A percentile compares a stretch with the other conserved stretches of the same genome.
Conservation (phyloP, 1,140 invertebrate species). For the Radopholus similis region DNA sequence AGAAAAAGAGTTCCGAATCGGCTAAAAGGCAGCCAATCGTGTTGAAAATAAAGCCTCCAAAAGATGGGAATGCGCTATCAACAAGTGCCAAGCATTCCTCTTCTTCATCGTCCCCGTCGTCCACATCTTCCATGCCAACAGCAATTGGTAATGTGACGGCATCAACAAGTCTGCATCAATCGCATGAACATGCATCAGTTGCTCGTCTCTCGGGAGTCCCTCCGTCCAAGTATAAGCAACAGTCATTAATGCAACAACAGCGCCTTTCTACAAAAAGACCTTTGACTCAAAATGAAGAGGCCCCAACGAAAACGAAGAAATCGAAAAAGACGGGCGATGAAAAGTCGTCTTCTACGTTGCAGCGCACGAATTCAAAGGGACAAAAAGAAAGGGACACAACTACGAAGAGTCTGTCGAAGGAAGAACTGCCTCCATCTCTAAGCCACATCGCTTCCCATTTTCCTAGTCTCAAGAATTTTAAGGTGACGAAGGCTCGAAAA, state of each 20-base stretch:
- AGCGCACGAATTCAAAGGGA: not conserved
- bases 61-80: not conserved
- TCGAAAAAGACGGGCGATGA: not conserved
- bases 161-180: no score
- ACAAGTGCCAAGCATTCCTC: conserved; percentile 8
- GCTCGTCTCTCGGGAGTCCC: no score
- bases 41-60: conserved; percentile 8
- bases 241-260: no score
- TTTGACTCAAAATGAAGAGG: not conserved
- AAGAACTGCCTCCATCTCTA: no score
- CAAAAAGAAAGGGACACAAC: not conserved
- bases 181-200: no score
- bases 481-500: no score
- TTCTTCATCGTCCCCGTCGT: conserved; percentile 32
- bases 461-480: conserved; percentile 16
- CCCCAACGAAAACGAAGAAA: not conserved
- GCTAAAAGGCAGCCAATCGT: conserved; percentile 9
- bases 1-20: not conserved
- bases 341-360: not conserved
- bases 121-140: conserved; percentile 9
- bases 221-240: no score
- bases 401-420: not conserved
- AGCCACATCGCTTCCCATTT: not conserved
- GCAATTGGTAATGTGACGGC: not conserved
- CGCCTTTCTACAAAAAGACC: not conserved